phyloP scores from a whole-genome alignment of 2,888 invertebrate genomes.

The Imbricaverruca yamaguchii region DNA sequence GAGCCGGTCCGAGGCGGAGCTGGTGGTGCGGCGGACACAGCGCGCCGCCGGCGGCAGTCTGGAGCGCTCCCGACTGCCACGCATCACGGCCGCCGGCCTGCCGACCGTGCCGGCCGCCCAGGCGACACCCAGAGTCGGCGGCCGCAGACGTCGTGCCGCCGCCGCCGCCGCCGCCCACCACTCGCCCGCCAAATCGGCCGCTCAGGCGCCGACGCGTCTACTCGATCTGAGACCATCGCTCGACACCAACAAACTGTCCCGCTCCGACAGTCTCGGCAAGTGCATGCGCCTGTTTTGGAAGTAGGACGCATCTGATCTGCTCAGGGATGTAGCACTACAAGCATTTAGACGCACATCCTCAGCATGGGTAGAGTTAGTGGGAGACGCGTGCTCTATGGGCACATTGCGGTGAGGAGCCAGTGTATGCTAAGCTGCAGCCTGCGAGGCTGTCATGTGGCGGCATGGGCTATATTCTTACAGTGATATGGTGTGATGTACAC shows the following conservation, averaged over 20 bases:
- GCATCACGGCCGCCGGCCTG: neutral
- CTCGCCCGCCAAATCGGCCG: neutral
- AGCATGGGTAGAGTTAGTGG: too few relatives aligned
- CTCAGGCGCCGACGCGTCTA: neutral
- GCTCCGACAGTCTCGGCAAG: too few relatives aligned
- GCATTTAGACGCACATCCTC: too few relatives aligned
- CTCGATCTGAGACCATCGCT: neutral
- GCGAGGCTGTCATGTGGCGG: too few relatives aligned
- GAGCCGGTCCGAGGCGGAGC: slow-evolving; percentile 10
- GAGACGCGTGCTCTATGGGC: too few relatives aligned
- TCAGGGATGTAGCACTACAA: too few relatives aligned
- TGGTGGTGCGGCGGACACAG: neutral
- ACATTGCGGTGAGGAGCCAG: too few relatives aligned
- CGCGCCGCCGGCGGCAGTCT: neutral
- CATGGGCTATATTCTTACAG: too few relatives aligned
- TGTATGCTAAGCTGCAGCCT: too few relatives aligned
- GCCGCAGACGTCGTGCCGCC: neutral
- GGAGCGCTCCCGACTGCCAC: neutral
- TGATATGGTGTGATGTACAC: too few relatives aligned
- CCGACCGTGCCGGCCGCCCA: neutral
- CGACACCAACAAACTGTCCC: neutral
- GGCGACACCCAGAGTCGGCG: neutral
- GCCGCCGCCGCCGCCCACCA: neutral
- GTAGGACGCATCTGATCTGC: too few relatives aligned
- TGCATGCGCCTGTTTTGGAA: too few relatives aligned